Evolutionary conservation across 37 sponge, comb jelly and placozoan species (phyloP).

Genomic region (Mnemiopsis leidyi): DNA sequence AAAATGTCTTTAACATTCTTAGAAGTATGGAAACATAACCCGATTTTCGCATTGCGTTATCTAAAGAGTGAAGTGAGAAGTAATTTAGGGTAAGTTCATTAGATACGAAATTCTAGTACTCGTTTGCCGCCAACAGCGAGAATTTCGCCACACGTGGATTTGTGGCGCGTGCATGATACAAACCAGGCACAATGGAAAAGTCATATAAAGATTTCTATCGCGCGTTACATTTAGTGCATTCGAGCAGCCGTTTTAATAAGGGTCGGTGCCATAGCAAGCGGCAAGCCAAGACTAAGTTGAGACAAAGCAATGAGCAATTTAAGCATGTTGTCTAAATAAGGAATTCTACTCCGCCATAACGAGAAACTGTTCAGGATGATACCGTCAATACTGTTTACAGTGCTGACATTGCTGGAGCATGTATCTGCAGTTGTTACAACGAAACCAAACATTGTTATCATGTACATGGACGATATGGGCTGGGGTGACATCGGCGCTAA

Average conservation of each 20-base stretch:
- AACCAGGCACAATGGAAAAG: not conserved
- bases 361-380: not conserved
- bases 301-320: not conserved
- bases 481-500: slow-evolving; percentile 84
- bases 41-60: no score
- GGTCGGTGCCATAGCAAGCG: no score
- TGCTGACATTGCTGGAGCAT: not conserved
- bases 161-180: not conserved
- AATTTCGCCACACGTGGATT: no score
- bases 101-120: no score
- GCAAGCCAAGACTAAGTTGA: no score
- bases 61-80: no score
- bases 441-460: slow-evolving; percentile 74
- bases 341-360: not conserved
- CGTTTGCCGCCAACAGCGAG: no score
- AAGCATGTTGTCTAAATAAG: no score
- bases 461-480: slow-evolving; percentile 91
- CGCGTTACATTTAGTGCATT: not conserved
- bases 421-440: not conserved
- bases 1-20: no score
- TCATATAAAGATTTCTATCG: not conserved
- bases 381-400: not conserved
- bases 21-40: no score
- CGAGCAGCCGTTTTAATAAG: no score
- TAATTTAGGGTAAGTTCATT: no score